phyloP scores from a whole-genome alignment of 2,888 invertebrate species.

The Sarcophaga subvicina region DNA sequence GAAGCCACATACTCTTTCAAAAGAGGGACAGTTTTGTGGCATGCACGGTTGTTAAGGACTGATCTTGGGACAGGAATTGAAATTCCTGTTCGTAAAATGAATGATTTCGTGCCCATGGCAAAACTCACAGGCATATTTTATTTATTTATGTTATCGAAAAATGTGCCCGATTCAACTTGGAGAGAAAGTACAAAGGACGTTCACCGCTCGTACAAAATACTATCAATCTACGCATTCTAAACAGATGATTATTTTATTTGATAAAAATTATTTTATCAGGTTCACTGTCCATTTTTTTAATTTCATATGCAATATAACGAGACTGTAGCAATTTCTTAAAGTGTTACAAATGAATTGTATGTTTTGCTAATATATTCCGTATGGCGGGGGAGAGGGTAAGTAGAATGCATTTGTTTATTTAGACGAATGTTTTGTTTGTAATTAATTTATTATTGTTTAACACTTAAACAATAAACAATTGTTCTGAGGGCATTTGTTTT shows the following conservation, averaged over 20 bases:
- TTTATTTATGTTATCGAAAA: too few relatives aligned
- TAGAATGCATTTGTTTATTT: slow-evolving; percentile 1
- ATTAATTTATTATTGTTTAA: slow-evolving; percentile 81
- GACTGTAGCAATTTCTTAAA: slow-evolving; percentile 36
- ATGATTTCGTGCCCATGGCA: too few relatives aligned
- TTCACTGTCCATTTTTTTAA: slow-evolving; percentile 2
- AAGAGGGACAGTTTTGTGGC: too few relatives aligned
- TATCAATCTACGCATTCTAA: too few relatives aligned
- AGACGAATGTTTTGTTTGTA: slow-evolving; percentile 72
- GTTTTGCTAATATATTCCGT: slow-evolving; percentile 17
- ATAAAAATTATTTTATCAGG: background rate
- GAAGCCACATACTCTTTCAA: too few relatives aligned
- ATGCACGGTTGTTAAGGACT: too few relatives aligned
- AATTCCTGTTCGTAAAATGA: too few relatives aligned
- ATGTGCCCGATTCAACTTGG: too few relatives aligned
- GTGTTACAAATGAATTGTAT: slow-evolving; percentile 54
- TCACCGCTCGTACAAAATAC: too few relatives aligned
- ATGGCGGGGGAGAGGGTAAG: slow-evolving; percentile 14
- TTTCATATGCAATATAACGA: background rate
- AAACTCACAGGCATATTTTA: too few relatives aligned
- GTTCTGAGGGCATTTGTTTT: slow-evolving; percentile 44
- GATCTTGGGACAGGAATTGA: too few relatives aligned
- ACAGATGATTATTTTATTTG: background rate
- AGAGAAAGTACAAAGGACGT: too few relatives aligned
- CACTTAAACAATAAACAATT: slow-evolving; percentile 74